Conservation (phyloP, 2,888 invertebrate genomes). For the Diplolepis rosae region DNA sequence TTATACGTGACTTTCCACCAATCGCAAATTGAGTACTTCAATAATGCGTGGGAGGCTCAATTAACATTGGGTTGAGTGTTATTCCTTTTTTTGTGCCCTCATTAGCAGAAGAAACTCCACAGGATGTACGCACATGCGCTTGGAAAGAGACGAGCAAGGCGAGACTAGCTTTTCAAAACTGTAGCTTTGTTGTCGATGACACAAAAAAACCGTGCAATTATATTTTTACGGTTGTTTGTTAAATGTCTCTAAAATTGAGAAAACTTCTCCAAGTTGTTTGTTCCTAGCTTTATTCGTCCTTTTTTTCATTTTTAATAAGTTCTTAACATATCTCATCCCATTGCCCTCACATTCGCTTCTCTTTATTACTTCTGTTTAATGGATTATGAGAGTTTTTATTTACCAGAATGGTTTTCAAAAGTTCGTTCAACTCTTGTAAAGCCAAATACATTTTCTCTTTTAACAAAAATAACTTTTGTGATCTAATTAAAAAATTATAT, state of each 20-base stretch:
- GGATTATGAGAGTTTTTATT: conserved; percentile 10
- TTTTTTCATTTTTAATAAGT: not conserved
- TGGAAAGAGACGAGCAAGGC: not conserved
- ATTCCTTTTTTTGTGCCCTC: conserved; percentile 7
- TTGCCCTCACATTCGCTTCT: not conserved
- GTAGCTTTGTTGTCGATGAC: not conserved
- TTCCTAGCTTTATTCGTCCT: not conserved
- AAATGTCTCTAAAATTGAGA: not conserved
- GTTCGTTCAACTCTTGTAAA: not conserved
- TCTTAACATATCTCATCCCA: not conserved
- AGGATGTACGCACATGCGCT: conserved; percentile 13
- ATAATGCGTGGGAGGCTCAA: conserved; percentile 14
- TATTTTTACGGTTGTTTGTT: conserved; percentile 15
- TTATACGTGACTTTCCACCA: not conserved
- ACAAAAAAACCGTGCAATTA: conserved; percentile 5
- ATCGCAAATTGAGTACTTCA: conserved; percentile 11
- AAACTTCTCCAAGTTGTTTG: not conserved
- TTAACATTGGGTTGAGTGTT: conserved; percentile 19
- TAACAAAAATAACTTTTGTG: no score
- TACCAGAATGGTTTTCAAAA: not conserved
- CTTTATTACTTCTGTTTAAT: conserved; percentile 3
- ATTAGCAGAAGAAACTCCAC: conserved; percentile 4
- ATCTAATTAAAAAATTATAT: no score
- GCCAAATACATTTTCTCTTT: not conserved
- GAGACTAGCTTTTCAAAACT: conserved; percentile 10